A percentile compares a stretch with the other conserved stretches of the same genome.
These are phyloP conservation scores for Rhinoderma darwinii DNA, from an alignment of 2,113 vertebrate genomes.

Conservation along the genomic window DNA sequence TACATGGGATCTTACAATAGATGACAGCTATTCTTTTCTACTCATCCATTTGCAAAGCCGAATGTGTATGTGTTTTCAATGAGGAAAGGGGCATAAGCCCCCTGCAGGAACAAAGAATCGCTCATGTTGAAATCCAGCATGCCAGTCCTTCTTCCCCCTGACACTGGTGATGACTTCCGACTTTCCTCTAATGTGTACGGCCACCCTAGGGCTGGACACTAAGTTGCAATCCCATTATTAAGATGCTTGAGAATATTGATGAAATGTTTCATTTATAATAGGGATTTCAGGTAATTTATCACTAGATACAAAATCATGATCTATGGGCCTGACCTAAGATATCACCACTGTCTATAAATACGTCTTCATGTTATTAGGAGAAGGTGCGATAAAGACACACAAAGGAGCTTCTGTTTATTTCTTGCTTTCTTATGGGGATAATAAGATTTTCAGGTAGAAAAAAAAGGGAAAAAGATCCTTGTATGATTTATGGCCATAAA, in stretches of 20 bases:
- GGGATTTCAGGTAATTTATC: background rate
- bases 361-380: background rate
- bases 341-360: background rate
- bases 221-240: background rate
- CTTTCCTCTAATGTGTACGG: no score
- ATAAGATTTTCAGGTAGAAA: constrained; percentile 40
- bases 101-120: no score
- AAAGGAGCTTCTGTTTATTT: constrained; percentile 15
- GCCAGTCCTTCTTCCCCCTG: no score
- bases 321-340: background rate
- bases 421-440: constrained; percentile 31
- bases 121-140: no score
- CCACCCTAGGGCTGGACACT: no score
- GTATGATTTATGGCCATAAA: constrained; percentile 47
- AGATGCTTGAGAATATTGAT: background rate
- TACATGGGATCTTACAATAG: no score
- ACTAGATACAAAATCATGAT: background rate
- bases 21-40: no score
- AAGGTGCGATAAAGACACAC: background rate
- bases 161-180: no score
- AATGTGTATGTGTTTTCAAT: no score
- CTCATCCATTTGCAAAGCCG: no score
- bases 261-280: background rate
- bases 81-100: no score
- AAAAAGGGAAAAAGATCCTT: background rate